Base-by-base conservation (phyloP, 2,113 vertebrate genomes). In the Nothocercus nigrocapillus region DNA sequence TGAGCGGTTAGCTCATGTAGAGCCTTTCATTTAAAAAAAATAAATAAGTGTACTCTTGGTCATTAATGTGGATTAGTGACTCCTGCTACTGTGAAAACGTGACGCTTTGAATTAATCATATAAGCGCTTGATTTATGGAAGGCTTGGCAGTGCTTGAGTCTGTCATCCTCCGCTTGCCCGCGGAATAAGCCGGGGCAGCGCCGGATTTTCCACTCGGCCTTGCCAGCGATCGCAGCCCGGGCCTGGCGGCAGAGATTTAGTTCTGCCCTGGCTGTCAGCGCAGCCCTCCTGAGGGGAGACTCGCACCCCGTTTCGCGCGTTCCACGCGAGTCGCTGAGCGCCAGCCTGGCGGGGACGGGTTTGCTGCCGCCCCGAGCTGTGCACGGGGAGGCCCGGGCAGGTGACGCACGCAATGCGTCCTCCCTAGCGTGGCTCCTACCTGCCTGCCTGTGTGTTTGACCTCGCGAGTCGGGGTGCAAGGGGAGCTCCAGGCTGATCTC, bases 11-110 rank as follows among this genome's bases (percentile, higher is more conserved):
- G 77, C 64, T 92, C 70, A 72, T 89, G 70, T 88, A 49, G 69
- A 78, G n/a, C 77, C 62, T 78, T 92, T 83, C 17, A 74, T 77
- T 93, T 58, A 47, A 93, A 95, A 79, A 40, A 90, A 95, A 94
- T 73, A 95, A 95, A 96, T 44, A 32, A 72, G 69, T 28, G n/a
- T 38, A 69, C 36, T 14, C 59, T 76, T 58, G 18, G 44, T 89
- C 85, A 90, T 87, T 92, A 87, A 73, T 69, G 82, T 59, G 77
- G 58, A 61, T 95, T 86, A 83, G 58, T 73, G 80, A 90, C 62
- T 96, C 74, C 30, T 68, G 76, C 69, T 78, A 38, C 67, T 8
- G 44, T 38, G 47, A 63, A 89, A 80, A 58, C 4, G 1, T 78
- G n/a, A 56, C 32, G 20, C 73, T 86, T 90, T 86, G 45, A 61